Conservation (phyloP, 2,113 vertebrate species). For the Hemichromis elongatus region DNA sequence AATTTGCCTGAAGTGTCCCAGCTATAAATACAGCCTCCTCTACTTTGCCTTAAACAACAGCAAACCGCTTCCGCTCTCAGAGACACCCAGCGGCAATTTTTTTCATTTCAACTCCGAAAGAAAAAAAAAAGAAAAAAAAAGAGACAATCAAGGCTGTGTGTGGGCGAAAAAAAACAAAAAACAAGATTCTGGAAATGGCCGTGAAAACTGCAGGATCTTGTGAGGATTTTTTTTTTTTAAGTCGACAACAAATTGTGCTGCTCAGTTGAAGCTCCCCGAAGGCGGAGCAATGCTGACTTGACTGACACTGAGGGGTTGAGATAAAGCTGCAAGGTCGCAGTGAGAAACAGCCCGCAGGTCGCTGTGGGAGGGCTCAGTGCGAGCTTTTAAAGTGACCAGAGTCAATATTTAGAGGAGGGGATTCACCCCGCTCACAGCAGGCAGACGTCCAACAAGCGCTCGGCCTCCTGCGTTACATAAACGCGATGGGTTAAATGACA, state of each 20-base stretch:
- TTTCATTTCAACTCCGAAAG: not conserved
- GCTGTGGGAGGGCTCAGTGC: not conserved
- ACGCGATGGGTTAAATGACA: not conserved
- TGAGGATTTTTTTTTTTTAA: not conserved
- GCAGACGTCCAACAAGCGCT: not conserved
- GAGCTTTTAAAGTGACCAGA: not conserved
- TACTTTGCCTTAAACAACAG: not conserved
- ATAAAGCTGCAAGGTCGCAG: conserved; percentile 2
- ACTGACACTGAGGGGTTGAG: not conserved
- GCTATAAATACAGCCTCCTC: not conserved
- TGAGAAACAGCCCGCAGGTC: not conserved
- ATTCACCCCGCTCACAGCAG: not conserved
- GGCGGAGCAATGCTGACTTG: not conserved
- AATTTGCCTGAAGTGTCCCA: not conserved
- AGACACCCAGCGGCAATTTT: not conserved
- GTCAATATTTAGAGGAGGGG: conserved; percentile 11
- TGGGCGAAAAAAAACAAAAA: not conserved
- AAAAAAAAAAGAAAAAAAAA: not conserved
- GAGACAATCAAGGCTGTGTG: not conserved
- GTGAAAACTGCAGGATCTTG: not conserved
- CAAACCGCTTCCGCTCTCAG: not conserved
- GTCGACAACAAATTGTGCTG: not conserved
- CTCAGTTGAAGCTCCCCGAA: not conserved
- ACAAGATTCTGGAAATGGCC: not conserved
- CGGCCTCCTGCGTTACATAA: not conserved